phyloP scores from a whole-genome alignment of 35 echinoderm and acorn worm species.

The Apostichopus californicus region DNA sequence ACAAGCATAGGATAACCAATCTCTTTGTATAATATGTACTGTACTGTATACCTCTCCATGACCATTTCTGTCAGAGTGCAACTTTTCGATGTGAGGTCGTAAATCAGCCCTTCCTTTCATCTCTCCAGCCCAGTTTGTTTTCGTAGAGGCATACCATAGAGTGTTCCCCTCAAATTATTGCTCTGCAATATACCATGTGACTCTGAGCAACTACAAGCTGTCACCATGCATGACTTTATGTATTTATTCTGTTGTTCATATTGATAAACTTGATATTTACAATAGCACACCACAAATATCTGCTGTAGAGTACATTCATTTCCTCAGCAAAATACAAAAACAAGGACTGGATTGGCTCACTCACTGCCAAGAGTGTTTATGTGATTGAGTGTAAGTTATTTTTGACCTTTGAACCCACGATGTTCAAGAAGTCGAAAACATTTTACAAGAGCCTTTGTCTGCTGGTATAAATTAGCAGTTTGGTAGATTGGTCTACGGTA shows the following conservation, averaged over 20 bases:
- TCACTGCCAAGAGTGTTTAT: neutral
- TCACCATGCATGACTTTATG: neutral
- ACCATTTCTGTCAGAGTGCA: neutral
- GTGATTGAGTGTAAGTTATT: neutral
- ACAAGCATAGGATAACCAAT: no score
- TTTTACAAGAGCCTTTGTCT: no score
- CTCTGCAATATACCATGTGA: neutral
- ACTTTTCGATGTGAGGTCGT: neutral
- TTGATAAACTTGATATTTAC: neutral
- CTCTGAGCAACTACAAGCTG: neutral
- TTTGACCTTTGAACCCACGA: neutral
- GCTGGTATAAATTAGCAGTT: no score
- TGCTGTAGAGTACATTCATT: no score
- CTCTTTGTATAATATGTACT: no score
- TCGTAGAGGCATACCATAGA: slow-evolving; percentile 2
- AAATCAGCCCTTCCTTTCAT: neutral
- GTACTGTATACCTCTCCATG: no score
- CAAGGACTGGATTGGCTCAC: no score
- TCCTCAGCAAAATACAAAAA: no score
- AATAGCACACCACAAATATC: no score
- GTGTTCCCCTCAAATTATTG: neutral
- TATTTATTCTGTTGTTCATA: neutral
- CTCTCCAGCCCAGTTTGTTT: slow-evolving; percentile 9
- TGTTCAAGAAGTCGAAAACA: no score
- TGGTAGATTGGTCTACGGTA: no score